Percentiles rank a stretch among this genome's conserved stretches.
Conservation (phyloP, 2,113 vertebrate species). For the Gallinago undulata region DNA sequence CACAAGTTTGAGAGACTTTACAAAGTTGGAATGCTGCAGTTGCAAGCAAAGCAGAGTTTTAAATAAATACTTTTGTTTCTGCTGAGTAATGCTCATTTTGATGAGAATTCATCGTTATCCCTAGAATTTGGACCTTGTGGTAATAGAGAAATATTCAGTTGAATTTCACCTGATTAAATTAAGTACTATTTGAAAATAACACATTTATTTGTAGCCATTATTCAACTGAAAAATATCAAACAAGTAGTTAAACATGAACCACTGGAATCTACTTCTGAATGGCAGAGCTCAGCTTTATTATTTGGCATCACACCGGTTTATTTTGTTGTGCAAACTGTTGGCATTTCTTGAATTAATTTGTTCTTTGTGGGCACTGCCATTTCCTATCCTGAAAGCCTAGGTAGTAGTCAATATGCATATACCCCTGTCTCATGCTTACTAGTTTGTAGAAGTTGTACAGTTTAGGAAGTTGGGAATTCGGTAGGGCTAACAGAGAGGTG, state of each 20-base stretch:
- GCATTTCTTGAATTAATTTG: not conserved
- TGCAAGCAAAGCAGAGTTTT: not conserved
- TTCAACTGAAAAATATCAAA: not conserved
- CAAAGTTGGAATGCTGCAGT: not conserved
- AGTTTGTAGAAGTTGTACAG: not conserved
- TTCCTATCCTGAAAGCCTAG: not conserved
- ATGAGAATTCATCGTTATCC: not conserved
- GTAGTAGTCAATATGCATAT: not conserved
- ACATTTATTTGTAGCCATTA: not conserved
- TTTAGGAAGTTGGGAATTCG: not conserved
- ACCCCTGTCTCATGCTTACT: not conserved
- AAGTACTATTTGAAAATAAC: not conserved
- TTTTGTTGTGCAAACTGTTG: not conserved
- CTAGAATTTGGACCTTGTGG: not conserved
- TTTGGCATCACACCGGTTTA: not conserved
- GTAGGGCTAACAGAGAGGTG: not conserved
- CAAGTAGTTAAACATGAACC: not conserved
- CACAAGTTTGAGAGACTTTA: not conserved
- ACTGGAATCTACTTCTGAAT: not conserved
- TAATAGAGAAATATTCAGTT: not conserved
- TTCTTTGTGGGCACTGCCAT: not conserved
- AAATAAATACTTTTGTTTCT: not conserved
- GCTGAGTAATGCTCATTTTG: not conserved
- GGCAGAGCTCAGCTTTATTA: not conserved
- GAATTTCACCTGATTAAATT: not conserved